Base-by-base conservation (phyloP, 1,140 invertebrate species). In the Aphelinus certus region DNA sequence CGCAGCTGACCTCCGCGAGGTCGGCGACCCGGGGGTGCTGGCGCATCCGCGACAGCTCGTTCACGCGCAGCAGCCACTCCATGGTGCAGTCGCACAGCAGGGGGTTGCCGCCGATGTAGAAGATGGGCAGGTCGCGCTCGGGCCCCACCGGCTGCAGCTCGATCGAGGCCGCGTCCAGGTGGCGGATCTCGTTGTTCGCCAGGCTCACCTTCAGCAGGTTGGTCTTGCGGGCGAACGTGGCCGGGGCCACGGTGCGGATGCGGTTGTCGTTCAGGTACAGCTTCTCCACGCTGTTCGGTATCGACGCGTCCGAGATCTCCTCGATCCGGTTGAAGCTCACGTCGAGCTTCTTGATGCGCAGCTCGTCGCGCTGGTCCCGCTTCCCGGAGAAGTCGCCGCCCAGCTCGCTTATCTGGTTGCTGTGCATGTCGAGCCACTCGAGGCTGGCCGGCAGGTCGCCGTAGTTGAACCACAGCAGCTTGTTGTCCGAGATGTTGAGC, bases 401-500 rank as follows among this genome's bases (percentile, higher is more conserved):
- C 1, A 98, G 88, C 81, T 95, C 92, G 82, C 91, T 90, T 75
- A 97, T 93, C 81, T 93, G 92, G 87, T 98, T 98, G 82, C 93
- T 93, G 86, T 97, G 95, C 80, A 98, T 89, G 87, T 97, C 96
- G 58, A 98, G 87, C 95, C 95, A 97, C 80, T 95, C 93, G 72
- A 97, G 88, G 76, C 92, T 93, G 61, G 88, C 83, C 0, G 96
- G 96, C 63, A 97, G 91, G 70, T 96, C 89, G 10, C 93, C 91
- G 85, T 97, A 97, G 87, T 97, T 96, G 88, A 98, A 97, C 92
- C 93, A 93, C 80, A 95, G 91, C 78, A 98, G 89, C 81, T 93
- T 92, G 89, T 98, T 98, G 87, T 96, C 95, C 46, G 95, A 96
- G 73, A 97, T 93, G 88, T 97, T 98, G 46, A 98, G 87, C 95